A percentile compares a stretch with the other conserved stretches of the same genome.
Conservation (phyloP, 1,140 invertebrate species). For the Helicoverpa armigera region DNA sequence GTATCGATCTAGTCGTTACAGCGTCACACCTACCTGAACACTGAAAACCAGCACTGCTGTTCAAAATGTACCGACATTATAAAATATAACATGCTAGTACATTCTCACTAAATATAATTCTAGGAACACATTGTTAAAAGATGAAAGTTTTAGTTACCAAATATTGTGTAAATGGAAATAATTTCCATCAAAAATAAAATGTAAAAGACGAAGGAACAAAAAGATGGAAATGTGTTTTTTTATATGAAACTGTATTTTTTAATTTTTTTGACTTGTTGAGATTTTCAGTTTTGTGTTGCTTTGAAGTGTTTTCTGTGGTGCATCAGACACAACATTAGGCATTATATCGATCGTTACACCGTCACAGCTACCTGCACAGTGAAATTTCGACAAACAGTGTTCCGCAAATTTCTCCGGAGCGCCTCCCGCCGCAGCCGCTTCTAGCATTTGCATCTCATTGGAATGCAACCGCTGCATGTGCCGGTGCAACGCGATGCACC, state of each 20-base stretch:
- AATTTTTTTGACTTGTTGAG: too few relatives aligned
- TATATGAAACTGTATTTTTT: too few relatives aligned
- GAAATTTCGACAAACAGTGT: conserved; percentile 49
- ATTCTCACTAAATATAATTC: neutral
- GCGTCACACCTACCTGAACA: conserved; percentile 25
- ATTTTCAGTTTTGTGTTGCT: too few relatives aligned
- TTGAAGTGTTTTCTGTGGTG: too few relatives aligned
- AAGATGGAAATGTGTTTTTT: too few relatives aligned
- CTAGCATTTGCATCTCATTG: conserved; percentile 62
- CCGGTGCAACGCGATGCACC: neutral
- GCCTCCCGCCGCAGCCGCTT: conserved; percentile 50
- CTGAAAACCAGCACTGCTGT: neutral
- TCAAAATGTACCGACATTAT: conserved; percentile 7
- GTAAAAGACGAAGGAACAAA: too few relatives aligned
- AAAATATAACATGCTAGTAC: conserved; percentile 1
- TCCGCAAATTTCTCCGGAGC: conserved; percentile 51
- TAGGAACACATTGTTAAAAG: too few relatives aligned
- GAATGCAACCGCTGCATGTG: conserved; percentile 55
- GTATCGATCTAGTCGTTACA: conserved; percentile 24
- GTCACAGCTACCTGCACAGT: conserved; percentile 41
- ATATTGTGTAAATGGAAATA: too few relatives aligned
- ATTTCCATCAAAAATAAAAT: too few relatives aligned
- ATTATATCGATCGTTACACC: conserved; percentile 21
- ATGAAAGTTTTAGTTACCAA: too few relatives aligned
- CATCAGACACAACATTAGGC: conserved; percentile 3